phyloP scores from a whole-genome alignment of 2,888 invertebrate genomes.

The Brachylomia viminalis region DNA sequence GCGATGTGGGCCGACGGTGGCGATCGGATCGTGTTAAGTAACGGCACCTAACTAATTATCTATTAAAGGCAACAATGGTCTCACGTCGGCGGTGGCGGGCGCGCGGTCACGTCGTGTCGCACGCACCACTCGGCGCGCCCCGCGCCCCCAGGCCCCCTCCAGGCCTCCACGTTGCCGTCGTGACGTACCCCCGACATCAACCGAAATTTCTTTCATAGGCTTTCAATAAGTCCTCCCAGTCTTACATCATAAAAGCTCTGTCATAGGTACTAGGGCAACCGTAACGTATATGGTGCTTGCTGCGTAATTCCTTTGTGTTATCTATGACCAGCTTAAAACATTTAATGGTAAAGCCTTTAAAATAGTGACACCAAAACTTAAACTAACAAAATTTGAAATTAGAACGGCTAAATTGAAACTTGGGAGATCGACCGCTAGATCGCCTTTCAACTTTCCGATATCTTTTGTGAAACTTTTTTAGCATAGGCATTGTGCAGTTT shows the following conservation, averaged over 20 bases:
- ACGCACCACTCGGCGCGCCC: slow-evolving; percentile 70
- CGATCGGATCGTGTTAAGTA: slow-evolving; percentile 85
- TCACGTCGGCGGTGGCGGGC: slow-evolving; percentile 80
- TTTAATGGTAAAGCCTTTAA: background rate
- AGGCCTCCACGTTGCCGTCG: slow-evolving; percentile 9
- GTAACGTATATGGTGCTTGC: background rate
- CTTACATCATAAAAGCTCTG: background rate
- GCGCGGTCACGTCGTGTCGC: slow-evolving; percentile 76
- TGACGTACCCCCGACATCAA: slow-evolving; percentile 29
- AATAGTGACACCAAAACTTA: slow-evolving; percentile 1
- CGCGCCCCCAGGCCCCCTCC: slow-evolving; percentile 31
- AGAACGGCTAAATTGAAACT: slow-evolving; percentile 48
- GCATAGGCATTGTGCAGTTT: slow-evolving; percentile 40
- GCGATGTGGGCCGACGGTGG: slow-evolving; percentile 79
- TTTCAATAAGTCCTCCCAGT: background rate
- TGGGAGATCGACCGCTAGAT: slow-evolving; percentile 56
- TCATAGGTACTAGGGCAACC: background rate
- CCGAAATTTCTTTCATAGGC: slow-evolving; percentile 5
- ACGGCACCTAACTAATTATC: slow-evolving; percentile 89
- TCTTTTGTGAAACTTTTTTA: slow-evolving; percentile 51
- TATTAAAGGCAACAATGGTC: slow-evolving; percentile 88
- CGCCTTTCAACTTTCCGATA: slow-evolving; percentile 46
- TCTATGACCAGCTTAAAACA: background rate
- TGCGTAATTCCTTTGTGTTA: background rate
- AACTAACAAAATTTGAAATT: slow-evolving; percentile 37